A percentile compares a stretch with the other conserved stretches of the same genome.
Conservation (phyloP, 2,888 invertebrate genomes). For the Epinotia ramella region DNA sequence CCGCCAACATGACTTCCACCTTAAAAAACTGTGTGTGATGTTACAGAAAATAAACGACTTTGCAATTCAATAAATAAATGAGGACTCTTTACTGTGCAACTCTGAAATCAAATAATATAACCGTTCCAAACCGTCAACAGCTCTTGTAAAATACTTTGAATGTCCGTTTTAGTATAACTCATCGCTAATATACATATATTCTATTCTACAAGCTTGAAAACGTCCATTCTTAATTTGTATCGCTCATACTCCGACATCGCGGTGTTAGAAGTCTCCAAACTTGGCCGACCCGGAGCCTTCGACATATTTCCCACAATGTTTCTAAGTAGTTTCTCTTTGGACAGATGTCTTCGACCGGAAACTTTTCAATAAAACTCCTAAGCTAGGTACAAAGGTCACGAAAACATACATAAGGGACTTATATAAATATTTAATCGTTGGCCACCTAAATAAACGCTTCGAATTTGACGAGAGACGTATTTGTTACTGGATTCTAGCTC, state of each 20-base stretch:
- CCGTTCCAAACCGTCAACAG: no score
- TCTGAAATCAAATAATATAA: no score
- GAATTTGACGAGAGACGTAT: background rate
- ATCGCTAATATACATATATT: background rate
- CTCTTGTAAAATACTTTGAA: no score
- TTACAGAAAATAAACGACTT: no score
- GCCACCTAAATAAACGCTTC: constrained; percentile 21
- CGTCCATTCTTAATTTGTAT: background rate
- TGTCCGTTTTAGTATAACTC: background rate
- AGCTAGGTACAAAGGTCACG: constrained; percentile 21
- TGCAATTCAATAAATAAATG: no score
- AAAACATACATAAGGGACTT: constrained; percentile 1
- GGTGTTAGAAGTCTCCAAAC: constrained; percentile 7
- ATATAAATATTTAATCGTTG: constrained; percentile 30
- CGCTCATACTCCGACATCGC: background rate
- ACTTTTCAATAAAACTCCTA: constrained; percentile 39
- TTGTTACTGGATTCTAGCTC: background rate
- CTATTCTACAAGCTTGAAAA: background rate
- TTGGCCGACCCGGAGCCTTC: background rate
- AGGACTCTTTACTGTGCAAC: no score
- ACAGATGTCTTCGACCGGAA: constrained; percentile 23
- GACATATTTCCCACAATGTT: constrained; percentile 33
- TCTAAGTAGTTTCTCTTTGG: constrained; percentile 26
- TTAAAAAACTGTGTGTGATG: no score
- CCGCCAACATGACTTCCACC: no score